A percentile compares a stretch with the other conserved stretches of the same genome.
Evolutionary conservation across 2,797 vertebrate species (phyloP).

Genomic region (Spinus pinus): DNA sequence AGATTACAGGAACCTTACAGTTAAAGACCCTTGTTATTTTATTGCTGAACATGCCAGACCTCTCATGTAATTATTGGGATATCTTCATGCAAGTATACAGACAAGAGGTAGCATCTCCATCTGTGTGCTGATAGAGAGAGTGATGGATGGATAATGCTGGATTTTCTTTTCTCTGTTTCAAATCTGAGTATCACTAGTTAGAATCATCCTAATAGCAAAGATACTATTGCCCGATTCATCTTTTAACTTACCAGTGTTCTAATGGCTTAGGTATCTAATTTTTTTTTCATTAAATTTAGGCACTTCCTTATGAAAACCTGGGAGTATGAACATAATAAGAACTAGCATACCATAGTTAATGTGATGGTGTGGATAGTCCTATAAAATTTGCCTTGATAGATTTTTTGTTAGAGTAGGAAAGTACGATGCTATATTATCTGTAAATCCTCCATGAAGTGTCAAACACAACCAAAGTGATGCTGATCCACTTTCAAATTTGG

Average conservation of each 20-base stretch:
- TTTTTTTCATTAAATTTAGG: neutral
- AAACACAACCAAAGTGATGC: neutral
- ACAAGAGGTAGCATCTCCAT: neutral
- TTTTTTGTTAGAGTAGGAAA: neutral
- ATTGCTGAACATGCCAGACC: neutral
- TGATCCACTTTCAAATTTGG: neutral
- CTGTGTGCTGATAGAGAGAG: neutral
- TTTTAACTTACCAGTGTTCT: neutral
- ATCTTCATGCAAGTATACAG: neutral
- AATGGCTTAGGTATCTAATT: neutral
- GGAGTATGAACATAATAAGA: neutral
- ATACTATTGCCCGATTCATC: neutral
- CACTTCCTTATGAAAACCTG: neutral
- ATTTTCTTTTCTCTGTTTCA: neutral
- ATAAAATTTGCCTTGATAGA: neutral
- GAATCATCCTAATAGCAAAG: neutral
- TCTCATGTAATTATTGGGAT: neutral
- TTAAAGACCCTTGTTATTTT: neutral
- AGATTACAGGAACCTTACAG: neutral
- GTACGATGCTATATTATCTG: neutral
- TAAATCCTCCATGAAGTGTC: neutral
- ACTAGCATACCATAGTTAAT: neutral
- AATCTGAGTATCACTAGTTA: neutral
- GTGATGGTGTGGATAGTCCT: neutral
- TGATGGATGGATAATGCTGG: neutral